Base-by-base conservation (phyloP, 2,113 vertebrate genomes). In the Actenoides hombroni region DNA sequence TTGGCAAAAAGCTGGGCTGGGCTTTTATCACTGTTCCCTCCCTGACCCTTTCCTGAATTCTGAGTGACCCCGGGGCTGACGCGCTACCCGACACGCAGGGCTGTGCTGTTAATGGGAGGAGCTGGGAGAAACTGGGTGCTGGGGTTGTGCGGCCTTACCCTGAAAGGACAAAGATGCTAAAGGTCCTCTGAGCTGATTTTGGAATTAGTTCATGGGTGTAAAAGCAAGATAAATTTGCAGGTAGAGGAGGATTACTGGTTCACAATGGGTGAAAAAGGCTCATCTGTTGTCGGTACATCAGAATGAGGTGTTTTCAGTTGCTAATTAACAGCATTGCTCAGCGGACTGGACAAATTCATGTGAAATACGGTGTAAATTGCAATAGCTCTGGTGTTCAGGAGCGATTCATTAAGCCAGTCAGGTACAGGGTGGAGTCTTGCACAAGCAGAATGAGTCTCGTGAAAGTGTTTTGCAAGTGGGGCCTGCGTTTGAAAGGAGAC, bases 31-130 rank as follows among this genome's bases (percentile, higher is more conserved):
- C n/a, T 20, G 33, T 16, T 23, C 48, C 26, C 19, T 7, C 56
- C 40, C n/a, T 4, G 39, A 40, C 17, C 24, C 37, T 5, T n/a
- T 26, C 61, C 54, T 11, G 20, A 7, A 2, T 2, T 11, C 7
- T 1, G 48, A 26, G 63, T 7, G n/a, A 40, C 16, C 15, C 15
- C 3, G 4, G 71, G 13, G 49, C 9, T 18, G 54, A 21, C 2
- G 6, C 15, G 12, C n/a, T 3, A 13, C 19, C 28, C 20, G 16
- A 4, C 4, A 1, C 0, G 26, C 44, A 12, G 48, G 24, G 13
- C 12, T 25, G 39, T 8, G 1, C 42, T 17, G 26, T 10, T 29
- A 14, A 31, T 3, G 64, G 31, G 8, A 20, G 16, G 49, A 78
- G 44, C 56, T 31, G 44, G 2, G 83, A 40, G 76, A 24, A 74